A percentile compares a stretch with the other conserved stretches of the same genome.
Evolutionary conservation across 2,888 invertebrate genomes (phyloP).

Genomic region (Diaperis boleti): DNA sequence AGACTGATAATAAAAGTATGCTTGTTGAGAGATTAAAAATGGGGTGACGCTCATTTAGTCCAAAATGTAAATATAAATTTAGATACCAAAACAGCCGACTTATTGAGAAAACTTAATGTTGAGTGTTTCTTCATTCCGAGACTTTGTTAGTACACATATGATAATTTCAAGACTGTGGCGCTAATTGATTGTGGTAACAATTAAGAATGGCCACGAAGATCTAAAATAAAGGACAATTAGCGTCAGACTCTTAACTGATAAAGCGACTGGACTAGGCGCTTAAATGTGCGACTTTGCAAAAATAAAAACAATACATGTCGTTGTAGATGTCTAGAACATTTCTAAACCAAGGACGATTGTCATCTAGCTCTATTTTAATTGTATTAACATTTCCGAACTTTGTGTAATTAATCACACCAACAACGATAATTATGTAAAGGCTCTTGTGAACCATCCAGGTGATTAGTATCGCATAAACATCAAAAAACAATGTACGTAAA

Average conservation of each 20-base stretch:
- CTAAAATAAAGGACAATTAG: slow-evolving; percentile 33
- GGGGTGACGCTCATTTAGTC: slow-evolving; percentile 7
- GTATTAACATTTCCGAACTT: not conserved
- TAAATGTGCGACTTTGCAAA: slow-evolving; percentile 30
- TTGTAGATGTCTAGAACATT: slow-evolving; percentile 14
- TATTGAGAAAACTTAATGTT: not conserved
- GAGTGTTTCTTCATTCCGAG: slow-evolving; percentile 19
- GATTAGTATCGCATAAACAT: no score
- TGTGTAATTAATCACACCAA: slow-evolving; percentile 14
- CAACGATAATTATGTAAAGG: not conserved
- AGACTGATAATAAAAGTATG: slow-evolving; percentile 18
- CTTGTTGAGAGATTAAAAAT: slow-evolving; percentile 16
- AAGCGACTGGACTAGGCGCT: slow-evolving; percentile 20
- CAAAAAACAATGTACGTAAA: slow-evolving; percentile 12
- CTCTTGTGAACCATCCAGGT: not conserved
- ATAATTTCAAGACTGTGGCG: slow-evolving; percentile 19
- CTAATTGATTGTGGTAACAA: slow-evolving; percentile 26
- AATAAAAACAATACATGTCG: slow-evolving; percentile 22
- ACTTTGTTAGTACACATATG: slow-evolving; percentile 1
- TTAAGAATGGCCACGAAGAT: not conserved
- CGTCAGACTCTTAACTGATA: slow-evolving; percentile 19
- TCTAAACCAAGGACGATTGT: slow-evolving; percentile 22
- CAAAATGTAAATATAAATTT: slow-evolving; percentile 4
- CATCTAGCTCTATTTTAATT: slow-evolving; percentile 2
- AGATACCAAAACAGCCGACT: slow-evolving; percentile 10